A percentile compares a stretch with the other conserved stretches of the same genome.
Evolutionary conservation across 2,888 invertebrate genomes (phyloP).

Genomic region (Tubulanus polymorphus): DNA sequence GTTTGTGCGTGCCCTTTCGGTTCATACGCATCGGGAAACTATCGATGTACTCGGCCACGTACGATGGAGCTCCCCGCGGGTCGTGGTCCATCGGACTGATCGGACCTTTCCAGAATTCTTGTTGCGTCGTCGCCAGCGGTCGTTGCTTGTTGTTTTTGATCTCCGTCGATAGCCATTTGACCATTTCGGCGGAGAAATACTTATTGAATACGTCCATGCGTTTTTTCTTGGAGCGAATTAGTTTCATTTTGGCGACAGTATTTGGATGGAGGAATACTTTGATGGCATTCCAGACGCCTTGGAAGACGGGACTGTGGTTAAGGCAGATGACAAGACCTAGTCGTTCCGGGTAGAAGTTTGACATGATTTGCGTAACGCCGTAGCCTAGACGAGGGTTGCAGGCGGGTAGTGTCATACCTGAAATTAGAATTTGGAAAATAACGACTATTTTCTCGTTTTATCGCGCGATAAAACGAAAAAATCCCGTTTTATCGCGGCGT

Average conservation of each 20-base stretch:
- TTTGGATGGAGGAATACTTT: constrained; percentile 42
- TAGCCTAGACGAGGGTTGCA: constrained; percentile 48
- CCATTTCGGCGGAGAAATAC: constrained; percentile 39
- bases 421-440: constrained; percentile 5
- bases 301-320: constrained; percentile 46
- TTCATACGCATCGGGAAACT: constrained; percentile 11
- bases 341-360: constrained; percentile 50
- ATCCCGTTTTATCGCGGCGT: no score
- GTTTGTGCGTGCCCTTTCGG: constrained; percentile 25
- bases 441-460: background rate
- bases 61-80: constrained; percentile 42
- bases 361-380: constrained; percentile 37
- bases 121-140: constrained; percentile 32
- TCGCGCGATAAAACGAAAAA: background rate
- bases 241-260: constrained; percentile 40
- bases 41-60: constrained; percentile 35
- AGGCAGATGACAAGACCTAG: constrained; percentile 45
- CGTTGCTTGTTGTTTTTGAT: constrained; percentile 39
- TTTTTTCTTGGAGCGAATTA: constrained; percentile 38
- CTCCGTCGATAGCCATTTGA: constrained; percentile 42
- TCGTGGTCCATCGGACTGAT: constrained; percentile 29
- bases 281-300: constrained; percentile 48
- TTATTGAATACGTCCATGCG: constrained; percentile 31
- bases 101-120: constrained; percentile 42
- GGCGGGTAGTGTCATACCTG: constrained; percentile 44